Evolutionary conservation across 2,888 invertebrate genomes (phyloP), one percentile per base, ranked within the genome.

Genomic region (Caenorhabditis sulstoni): DNA sequence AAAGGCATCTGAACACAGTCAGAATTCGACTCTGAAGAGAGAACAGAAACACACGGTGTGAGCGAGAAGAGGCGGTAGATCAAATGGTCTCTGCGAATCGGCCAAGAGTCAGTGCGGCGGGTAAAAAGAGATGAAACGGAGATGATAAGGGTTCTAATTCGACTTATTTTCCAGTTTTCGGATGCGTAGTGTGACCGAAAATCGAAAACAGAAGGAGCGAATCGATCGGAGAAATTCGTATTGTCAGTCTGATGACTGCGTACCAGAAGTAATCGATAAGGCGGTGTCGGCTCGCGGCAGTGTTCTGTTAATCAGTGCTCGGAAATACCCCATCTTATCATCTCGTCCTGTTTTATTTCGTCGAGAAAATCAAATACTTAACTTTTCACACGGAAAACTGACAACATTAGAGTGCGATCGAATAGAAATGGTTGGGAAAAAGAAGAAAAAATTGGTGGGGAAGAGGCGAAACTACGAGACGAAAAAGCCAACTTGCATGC

Each of bases 1-100:
- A 86, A 85, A 1, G 62, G 71, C 29, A 29, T 29, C 29, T 29
- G 29, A 29, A 29, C 3, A 29, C 29, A 7, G n/a, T n/a, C 3
- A 44, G 23, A 50, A 71, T 47, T 8, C 0, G 8, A 7, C 22
- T 29, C 49, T 58, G 41, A n/a, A 67, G 49, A n/a, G 22, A 18
- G 11, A 11, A 37, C 7, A 5, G 37, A 14, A 58, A 18, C 8
- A 37, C 35, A 47, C 18, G n/a, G 18, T 23, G 39, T 4, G 29
- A 12, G 50, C 35, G 12, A 8, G 50, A 44, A 29, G 8, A 16
- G 29, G 7, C 29, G 29, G 29, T 49, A 29, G n/a, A 55, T 18
- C 18, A 20, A 49, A 39, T 57, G 14, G 37, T n/a, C 47, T 47
- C n/a, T 12, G 49, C 37, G 50, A 22, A 29, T 16, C n/a, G 9